Percentiles rank a stretch among this genome's conserved stretches.
Evolutionary conservation across 2,888 invertebrate species (phyloP).

Genomic region (Clistopyga incitator): DNA sequence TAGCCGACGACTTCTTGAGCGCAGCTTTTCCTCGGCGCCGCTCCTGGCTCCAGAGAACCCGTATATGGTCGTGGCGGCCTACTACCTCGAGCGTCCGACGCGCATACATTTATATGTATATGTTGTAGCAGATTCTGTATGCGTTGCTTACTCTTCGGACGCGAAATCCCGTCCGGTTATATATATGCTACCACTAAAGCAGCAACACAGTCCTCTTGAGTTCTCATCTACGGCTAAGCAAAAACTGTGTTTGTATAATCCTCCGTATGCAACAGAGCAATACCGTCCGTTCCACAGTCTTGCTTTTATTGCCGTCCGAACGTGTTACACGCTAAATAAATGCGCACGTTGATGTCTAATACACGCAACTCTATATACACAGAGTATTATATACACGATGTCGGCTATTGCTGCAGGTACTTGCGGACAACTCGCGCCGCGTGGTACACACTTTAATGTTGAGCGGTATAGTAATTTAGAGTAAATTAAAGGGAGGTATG

Average conservation of each 20-base stretch:
- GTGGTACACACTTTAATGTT: neutral
- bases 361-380: conserved; percentile 1
- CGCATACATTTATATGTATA: conserved; percentile 45
- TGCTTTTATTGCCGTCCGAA: conserved; percentile 48
- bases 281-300: conserved; percentile 20
- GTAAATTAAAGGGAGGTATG: neutral
- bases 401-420: conserved; percentile 5
- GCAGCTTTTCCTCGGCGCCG: conserved; percentile 58
- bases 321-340: conserved; percentile 53
- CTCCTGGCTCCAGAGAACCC: conserved; percentile 70
- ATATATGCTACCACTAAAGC: neutral
- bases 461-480: neutral
- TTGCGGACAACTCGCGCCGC: conserved; percentile 15
- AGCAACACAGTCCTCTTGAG: neutral
- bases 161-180: neutral
- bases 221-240: neutral
- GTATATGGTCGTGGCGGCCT: conserved; percentile 76
- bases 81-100: conserved; percentile 70
- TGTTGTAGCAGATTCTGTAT: neutral
- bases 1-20: conserved; percentile 2
- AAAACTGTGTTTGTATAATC: conserved; percentile 28
- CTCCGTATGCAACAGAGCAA: conserved; percentile 14
- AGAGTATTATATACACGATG: neutral
- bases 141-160: neutral
- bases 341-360: conserved; percentile 39